Base-by-base conservation (phyloP, 2,888 invertebrate species). In the Shargacucullia verbasci region DNA sequence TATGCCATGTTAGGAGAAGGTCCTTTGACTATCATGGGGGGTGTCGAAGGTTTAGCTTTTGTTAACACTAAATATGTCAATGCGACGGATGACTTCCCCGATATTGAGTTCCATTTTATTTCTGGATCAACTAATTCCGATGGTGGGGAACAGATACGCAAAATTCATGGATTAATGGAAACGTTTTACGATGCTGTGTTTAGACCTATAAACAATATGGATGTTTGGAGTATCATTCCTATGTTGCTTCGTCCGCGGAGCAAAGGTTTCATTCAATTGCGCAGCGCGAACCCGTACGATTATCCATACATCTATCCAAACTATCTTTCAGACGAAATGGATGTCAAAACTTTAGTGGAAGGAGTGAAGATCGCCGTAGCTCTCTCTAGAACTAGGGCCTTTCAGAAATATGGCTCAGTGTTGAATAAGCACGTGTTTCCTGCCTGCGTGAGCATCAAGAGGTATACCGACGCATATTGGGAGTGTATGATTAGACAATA, bases 291-390 rank as follows among this genome's bases (percentile, higher is more conserved):
- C 86, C 99, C 99, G 0, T 96, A 96, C 73, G 97, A 98, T 57
- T 97, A 97, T 77, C 99, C 99, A 0, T 94, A 97, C 59, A 98
- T 99, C 53, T 97, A 98, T 78, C 98, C 99, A 0, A 99, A 99
- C 84, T 99, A 99, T 83, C 95, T 99, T 79, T 88, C 95, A 13
- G 97, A 98, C 53, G 89, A 97, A 14, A 93, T 95, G 63, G 99
- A 99, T 76, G 94, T 97, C 65, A 96, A 96, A 63, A 96, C 96
- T 0, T 87, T 98, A 37, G 94, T 98, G 0, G 98, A 98, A 89
- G 98, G 98, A 0, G 97, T 97, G 0, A 98, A 98, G 88, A 96
- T 98, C 14, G 97, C 95, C 0, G 94, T 98, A 0, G 96, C 97
- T 0, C 85, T 98, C n/a, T 97, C 97, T 7, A 95, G 96, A 73